Percentiles rank a stretch among this genome's conserved stretches.
Conservation (phyloP, 2,888 invertebrate species). For the Ochropleura leucogaster region DNA sequence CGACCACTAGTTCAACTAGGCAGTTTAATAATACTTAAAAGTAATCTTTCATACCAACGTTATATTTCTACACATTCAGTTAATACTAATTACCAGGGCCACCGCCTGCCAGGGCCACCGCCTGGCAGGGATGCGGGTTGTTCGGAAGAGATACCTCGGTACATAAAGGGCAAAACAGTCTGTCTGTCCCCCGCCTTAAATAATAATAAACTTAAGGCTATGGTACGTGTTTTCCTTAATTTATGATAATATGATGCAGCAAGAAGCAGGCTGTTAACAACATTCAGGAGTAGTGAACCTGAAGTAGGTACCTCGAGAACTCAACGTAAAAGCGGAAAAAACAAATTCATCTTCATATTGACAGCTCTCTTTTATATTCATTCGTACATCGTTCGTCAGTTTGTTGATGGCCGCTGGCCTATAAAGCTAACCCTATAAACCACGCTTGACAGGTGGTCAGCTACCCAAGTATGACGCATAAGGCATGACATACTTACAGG, state of each 20-base stretch:
- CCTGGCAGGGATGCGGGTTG: not conserved
- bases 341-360: not conserved
- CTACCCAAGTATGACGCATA: slow-evolving; percentile 13
- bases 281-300: too few relatives aligned
- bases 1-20: too few relatives aligned
- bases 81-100: too few relatives aligned
- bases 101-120: too few relatives aligned
- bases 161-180: too few relatives aligned
- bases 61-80: too few relatives aligned
- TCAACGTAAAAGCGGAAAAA: not conserved
- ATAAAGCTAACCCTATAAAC: slow-evolving; percentile 11
- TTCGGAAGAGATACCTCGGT: too few relatives aligned
- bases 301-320: not conserved
- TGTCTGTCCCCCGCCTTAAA: too few relatives aligned
- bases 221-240: not conserved
- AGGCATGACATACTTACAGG: slow-evolving; percentile 3
- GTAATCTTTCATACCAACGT: not conserved
- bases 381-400: slow-evolving; percentile 8
- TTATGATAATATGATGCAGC: not conserved
- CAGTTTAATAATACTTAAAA: not conserved
- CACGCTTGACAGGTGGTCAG: not conserved
- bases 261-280: not conserved
- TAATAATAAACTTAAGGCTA: not conserved
- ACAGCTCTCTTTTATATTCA: slow-evolving; percentile 19
- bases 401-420: not conserved